Conservation (phyloP, 2,113 vertebrate genomes). For the Limnothrissa miodon region DNA sequence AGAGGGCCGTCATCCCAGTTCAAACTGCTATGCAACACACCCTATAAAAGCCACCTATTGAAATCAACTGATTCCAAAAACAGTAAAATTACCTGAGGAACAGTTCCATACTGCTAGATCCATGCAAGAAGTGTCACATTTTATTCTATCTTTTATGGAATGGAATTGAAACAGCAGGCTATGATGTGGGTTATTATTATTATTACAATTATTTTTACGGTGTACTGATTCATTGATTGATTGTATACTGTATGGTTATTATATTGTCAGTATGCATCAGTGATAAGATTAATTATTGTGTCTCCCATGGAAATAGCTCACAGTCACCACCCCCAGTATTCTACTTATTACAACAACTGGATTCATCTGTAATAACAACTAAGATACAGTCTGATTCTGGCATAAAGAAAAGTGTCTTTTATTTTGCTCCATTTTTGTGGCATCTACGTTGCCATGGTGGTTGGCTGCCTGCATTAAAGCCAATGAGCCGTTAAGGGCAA, state of each 20-base stretch:
- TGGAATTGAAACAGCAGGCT: too few relatives aligned
- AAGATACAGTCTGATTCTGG: background rate
- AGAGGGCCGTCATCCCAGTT: too few relatives aligned
- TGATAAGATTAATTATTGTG: background rate
- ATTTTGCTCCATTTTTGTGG: background rate
- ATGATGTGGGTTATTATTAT: too few relatives aligned
- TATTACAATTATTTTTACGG: background rate
- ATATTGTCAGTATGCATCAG: background rate
- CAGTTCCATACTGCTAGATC: too few relatives aligned
- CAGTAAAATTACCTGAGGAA: too few relatives aligned
- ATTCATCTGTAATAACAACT: background rate
- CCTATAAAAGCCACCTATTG: too few relatives aligned
- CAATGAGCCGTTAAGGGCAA: constrained; percentile 7
- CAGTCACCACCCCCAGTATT: background rate
- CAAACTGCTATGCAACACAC: too few relatives aligned
- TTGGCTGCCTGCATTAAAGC: background rate
- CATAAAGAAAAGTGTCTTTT: background rate
- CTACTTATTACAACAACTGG: background rate
- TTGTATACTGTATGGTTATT: background rate
- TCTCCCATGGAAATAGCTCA: background rate
- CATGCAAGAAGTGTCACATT: too few relatives aligned
- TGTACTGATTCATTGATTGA: background rate
- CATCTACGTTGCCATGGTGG: background rate
- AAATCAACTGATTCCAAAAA: too few relatives aligned
- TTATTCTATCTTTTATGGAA: too few relatives aligned